Base-by-base conservation (phyloP, 2,888 invertebrate species). In the Nomada flava region DNA sequence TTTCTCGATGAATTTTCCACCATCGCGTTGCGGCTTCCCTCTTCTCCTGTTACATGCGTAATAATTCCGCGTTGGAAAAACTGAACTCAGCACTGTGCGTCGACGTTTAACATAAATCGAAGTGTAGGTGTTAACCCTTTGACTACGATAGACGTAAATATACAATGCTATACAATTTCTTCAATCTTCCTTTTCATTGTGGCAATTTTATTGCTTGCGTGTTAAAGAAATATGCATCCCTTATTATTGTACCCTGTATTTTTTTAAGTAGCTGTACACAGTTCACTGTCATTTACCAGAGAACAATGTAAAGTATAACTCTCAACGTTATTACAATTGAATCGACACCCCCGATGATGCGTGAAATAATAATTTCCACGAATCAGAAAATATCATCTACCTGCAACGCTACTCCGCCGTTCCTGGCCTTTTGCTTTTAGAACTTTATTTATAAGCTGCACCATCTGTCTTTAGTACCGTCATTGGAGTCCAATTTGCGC, bases 1-100 rank as follows among this genome's bases (percentile, higher is more conserved):
- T 79, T 83, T 81, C 81, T 63, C 75, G 82, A 84, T 83, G 79
- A 84, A 84, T 87, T 85, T 81, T 73, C 83, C 79, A 60, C 80
- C 79, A 79, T 85, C 82, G 73, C 26, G 55, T 73, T 26, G 57
- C 68, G 47, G 68, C 57, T 42, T 55, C 18, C 42, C 44, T 18
- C n/a, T 20, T 53, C 20, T 7, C 53, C 11, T 20, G n/a, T n/a
- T 20, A 53, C 18, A 7, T 20, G 9, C 53, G 5, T 53, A 53
- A 20, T 53, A 7, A 36, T 36, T 36, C 36, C 0, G 36, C 29
- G 29, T 7, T 7, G 29, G 29, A 29, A 29, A 7, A 29, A 29
- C 29, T 5, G 29, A 29, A 29, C 7, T 7, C 29, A 29, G 29
- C 5, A 29, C 29, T 5, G 29, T 7, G 29, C 29, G 29, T 7